Base-by-base conservation (phyloP, 1,140 invertebrate genomes). In the Forficula auricularia region DNA sequence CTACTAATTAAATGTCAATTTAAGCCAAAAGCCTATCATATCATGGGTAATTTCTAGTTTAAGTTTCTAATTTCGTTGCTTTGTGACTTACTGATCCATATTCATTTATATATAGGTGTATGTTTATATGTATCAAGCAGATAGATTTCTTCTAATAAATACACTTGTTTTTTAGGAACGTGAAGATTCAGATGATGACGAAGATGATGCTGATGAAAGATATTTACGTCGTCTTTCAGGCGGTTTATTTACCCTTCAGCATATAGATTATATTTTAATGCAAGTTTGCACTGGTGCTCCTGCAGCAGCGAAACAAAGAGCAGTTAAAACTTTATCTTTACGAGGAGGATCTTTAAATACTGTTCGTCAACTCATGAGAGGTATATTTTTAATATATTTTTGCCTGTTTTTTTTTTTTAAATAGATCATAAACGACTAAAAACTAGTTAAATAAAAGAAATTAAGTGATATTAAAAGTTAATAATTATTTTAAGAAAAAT, bases 241-340 rank as follows among this genome's bases (percentile, higher is more conserved):
- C 2, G 95, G 95, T 0, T 65, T 98, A 9, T 98, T 97, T 57
- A 94, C 90, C 0, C 66, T 98, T 30, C 94, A 98, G 64, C 67
- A 95, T 37, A 78, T 98, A 33, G 91, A 97, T 63, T 91, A 92
- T 57, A 85, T 98, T 47, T 82, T 98, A 58, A 63, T 97, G 38
- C 91, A 97, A 65, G 79, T 89, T 19, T 92, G 87, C 55, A 77
- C 80, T 4, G 70, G 73, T 19, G 74, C 77, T 2, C 71, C 77
- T 30, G 59, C 76, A 2, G 68, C 75, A 3, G 77, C 94, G 1
- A 92, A 92, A 60, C 84, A 91, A 56, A 65, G 88, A 48, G 84
- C 95, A 2, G 72, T 82, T 36, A 78, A 90, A 54, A 89, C 94
- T 52, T 62, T 97, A 16, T 89, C 88, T 52, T 69, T 94, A 46